Conservation (phyloP, 2,113 vertebrate genomes). For the Zosterops hypoxanthus region DNA sequence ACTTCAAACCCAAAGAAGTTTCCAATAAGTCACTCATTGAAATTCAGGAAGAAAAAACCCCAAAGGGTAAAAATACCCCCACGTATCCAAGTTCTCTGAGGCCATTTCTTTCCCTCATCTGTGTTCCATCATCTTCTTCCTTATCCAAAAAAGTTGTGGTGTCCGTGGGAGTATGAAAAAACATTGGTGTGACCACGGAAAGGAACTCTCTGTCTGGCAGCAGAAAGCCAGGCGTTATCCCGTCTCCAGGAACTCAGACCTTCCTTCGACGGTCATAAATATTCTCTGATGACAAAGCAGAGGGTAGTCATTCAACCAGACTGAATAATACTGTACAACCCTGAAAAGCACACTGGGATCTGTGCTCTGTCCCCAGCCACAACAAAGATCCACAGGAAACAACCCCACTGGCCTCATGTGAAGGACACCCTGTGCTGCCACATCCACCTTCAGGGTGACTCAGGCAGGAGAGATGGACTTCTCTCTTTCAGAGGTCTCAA, state of each 20-base stretch:
- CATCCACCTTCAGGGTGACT: background rate
- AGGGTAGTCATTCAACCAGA: constrained; percentile 15
- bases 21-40: constrained; percentile 72
- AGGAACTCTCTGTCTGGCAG: constrained; percentile 67
- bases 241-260: constrained; percentile 47
- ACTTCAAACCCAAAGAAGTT: constrained; percentile 59
- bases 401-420: background rate
- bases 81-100: constrained; percentile 50
- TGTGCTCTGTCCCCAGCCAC: background rate
- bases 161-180: constrained; percentile 69
- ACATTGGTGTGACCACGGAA: constrained; percentile 63
- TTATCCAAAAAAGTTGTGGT: constrained; percentile 66
- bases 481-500: background rate
- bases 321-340: background rate
- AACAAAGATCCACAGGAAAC: background rate
- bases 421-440: background rate
- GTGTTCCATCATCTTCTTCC: constrained; percentile 63
- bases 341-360: background rate
- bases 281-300: constrained; percentile 50
- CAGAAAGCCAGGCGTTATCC: constrained; percentile 55
- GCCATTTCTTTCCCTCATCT: constrained; percentile 58
- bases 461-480: background rate
- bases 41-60: constrained; percentile 72
- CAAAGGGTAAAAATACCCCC: constrained; percentile 68
- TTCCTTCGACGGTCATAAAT: constrained; percentile 28